These are phyloP conservation scores for Pelecanus crispus DNA, from an alignment of 2,113 vertebrate genomes.

Conservation along the genomic window DNA sequence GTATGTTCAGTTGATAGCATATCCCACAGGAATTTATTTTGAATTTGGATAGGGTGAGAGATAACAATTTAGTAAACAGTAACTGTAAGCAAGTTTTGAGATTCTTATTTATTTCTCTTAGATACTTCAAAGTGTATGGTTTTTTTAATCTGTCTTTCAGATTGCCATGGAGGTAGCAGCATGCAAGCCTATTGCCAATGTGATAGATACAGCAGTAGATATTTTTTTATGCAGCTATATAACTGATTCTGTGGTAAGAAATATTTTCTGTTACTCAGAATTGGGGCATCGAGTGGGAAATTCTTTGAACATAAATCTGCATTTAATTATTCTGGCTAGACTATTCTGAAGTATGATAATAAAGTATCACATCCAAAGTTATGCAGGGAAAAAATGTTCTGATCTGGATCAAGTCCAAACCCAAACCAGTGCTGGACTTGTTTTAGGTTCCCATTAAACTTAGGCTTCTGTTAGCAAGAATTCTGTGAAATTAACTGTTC, in stretches of 20 bases:
- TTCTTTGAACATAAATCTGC: background rate
- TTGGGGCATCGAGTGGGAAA: background rate
- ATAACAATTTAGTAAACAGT: background rate
- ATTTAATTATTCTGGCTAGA: background rate
- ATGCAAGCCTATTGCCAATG: conserved; percentile 91
- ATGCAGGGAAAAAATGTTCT: background rate
- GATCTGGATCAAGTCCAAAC: background rate
- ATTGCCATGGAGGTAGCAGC: conserved; percentile 82
- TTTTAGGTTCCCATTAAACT: background rate
- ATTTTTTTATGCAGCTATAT: conserved; percentile 87
- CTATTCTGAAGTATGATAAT: background rate
- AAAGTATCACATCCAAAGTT: background rate
- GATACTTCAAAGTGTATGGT: background rate
- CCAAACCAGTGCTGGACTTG: background rate
- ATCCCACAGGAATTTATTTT: background rate
- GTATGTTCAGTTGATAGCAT: background rate
- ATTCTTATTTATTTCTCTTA: background rate
- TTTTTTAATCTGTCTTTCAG: conserved; percentile 59
- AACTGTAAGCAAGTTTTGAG: background rate
- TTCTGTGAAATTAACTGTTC: background rate
- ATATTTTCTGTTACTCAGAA: background rate
- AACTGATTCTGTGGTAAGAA: conserved; percentile 88
- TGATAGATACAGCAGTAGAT: conserved; percentile 83
- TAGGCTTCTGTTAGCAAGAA: background rate
- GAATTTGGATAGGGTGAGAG: background rate